Evolutionary conservation across 2,797 vertebrate species (phyloP).

Genomic region (Cyprinodon diabolis): DNA sequence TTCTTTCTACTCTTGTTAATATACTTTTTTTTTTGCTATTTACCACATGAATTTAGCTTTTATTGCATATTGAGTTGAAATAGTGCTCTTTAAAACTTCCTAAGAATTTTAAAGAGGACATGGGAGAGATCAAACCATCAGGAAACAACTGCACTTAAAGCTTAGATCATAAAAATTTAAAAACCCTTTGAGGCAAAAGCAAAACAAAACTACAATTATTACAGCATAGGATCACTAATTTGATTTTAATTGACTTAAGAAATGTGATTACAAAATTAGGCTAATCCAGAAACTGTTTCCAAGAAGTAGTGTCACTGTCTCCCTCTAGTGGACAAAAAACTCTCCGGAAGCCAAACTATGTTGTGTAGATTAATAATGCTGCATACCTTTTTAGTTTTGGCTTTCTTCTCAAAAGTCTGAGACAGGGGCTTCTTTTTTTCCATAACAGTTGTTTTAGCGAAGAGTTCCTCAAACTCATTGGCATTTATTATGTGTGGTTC

Average conservation of each 20-base stretch:
- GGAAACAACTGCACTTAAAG: neutral
- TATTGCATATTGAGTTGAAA: neutral
- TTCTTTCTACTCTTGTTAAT: neutral
- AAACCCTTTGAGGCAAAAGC: neutral
- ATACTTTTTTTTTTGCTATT: neutral
- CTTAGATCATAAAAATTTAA: neutral
- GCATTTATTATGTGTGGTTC: constrained; percentile 87
- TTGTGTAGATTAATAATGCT: neutral
- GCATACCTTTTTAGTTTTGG: constrained; percentile 89
- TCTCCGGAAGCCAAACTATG: neutral
- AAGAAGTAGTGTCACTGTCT: constrained; percentile 2
- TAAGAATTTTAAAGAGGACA: neutral
- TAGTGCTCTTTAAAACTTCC: neutral
- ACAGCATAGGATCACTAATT: neutral
- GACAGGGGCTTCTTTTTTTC: constrained; percentile 91
- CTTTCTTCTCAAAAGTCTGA: constrained; percentile 89
- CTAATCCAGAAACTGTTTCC: neutral
- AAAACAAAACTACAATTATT: neutral
- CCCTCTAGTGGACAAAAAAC: constrained; percentile 58
- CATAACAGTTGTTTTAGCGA: constrained; percentile 87
- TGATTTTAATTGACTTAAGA: neutral
- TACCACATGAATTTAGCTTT: neutral
- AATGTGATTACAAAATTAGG: neutral
- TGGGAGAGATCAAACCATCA: neutral
- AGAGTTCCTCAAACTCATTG: constrained; percentile 92